A percentile compares a stretch with the other conserved stretches of the same genome.
Evolutionary conservation across 2,113 vertebrate genomes (phyloP).

Genomic region (Psophia crepitans): DNA sequence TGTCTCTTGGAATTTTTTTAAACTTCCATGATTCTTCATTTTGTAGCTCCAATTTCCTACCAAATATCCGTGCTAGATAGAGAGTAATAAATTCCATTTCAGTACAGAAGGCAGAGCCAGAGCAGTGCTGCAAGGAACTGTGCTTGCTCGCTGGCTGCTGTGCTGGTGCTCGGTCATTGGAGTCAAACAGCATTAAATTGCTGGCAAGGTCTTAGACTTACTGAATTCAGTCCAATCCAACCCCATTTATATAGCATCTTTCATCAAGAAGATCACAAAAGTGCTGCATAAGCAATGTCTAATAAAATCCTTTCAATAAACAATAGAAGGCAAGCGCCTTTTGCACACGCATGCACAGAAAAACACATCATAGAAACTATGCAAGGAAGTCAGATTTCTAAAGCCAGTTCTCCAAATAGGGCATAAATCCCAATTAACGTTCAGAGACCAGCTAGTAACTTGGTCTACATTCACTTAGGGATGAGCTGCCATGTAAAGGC

Average conservation of each 20-base stretch:
- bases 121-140: background rate
- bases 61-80: slow-evolving; percentile 14
- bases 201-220: slow-evolving; percentile 31
- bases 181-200: slow-evolving; percentile 63
- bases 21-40: slow-evolving; percentile 66
- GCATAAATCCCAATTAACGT: background rate
- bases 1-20: slow-evolving; percentile 58
- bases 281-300: slow-evolving; percentile 10
- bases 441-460: background rate
- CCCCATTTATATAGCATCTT: slow-evolving; percentile 24
- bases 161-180: slow-evolving; percentile 27
- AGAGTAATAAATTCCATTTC: slow-evolving; percentile 73
- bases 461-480: rapidly evolving
- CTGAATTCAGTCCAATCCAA: slow-evolving; percentile 25
- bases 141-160: background rate
- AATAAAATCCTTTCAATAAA: slow-evolving; percentile 16
- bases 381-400: background rate
- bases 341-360: background rate
- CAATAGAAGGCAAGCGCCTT: background rate
- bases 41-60: slow-evolving; percentile 63
- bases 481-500: background rate
- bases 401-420: background rate
- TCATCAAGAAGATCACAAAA: slow-evolving; percentile 39
- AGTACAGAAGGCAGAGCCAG: slow-evolving; percentile 47
- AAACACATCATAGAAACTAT: background rate